Evolutionary conservation across 2,113 vertebrate genomes (phyloP).

Genomic region (Sylvilagus bachmani): DNA sequence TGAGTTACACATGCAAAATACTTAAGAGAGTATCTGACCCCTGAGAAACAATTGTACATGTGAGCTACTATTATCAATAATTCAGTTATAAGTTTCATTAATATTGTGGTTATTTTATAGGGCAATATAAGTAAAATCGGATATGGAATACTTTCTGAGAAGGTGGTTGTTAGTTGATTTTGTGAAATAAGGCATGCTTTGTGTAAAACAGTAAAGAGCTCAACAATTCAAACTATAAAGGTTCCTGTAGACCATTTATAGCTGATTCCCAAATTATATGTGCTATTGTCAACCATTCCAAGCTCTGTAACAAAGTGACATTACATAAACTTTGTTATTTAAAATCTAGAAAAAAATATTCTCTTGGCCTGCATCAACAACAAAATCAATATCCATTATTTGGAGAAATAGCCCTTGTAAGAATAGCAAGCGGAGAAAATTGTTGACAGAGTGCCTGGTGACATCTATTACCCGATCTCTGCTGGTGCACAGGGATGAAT

Average conservation of each 20-base stretch:
- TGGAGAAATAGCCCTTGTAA: background rate
- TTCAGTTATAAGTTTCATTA: background rate
- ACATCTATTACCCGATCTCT: background rate
- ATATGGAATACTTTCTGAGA: background rate
- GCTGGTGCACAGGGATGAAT: background rate
- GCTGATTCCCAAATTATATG: background rate
- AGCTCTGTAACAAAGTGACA: background rate
- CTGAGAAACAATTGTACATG: background rate
- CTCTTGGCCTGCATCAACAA: background rate
- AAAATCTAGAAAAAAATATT: constrained; percentile 30
- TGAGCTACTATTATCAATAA: background rate
- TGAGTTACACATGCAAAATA: background rate
- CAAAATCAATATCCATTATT: constrained; percentile 23
- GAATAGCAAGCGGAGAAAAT: constrained; percentile 40
- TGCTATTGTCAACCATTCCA: background rate
- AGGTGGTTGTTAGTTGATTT: background rate
- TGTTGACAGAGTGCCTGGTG: background rate
- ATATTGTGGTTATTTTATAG: background rate
- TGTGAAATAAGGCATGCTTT: background rate
- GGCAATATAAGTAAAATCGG: background rate
- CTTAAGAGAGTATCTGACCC: background rate
- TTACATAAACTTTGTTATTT: background rate
- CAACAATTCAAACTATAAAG: background rate
- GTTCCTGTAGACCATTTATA: background rate
- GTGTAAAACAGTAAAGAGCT: background rate